Percentiles rank a stretch among this genome's conserved stretches.
phyloP scores from a whole-genome alignment of 2,113 vertebrate genomes.

The Fulica atra region DNA sequence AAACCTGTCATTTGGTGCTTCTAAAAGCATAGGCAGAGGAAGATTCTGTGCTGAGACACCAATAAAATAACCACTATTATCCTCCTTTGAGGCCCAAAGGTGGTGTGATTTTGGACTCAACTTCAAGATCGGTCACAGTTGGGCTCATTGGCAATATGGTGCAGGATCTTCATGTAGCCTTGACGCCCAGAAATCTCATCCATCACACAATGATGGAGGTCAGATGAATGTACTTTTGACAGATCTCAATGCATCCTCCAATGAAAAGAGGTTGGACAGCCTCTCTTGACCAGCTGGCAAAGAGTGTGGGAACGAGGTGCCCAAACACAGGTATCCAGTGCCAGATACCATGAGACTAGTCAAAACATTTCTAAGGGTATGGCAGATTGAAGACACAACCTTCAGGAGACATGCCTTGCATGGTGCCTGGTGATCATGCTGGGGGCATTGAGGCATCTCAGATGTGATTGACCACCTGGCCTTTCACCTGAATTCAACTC shows the following conservation, averaged over 20 bases:
- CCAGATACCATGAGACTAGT: not conserved
- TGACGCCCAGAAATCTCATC: not conserved
- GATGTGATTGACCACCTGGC: not conserved
- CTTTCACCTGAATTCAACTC: not conserved
- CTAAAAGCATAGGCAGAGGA: not conserved
- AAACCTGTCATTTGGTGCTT: not conserved
- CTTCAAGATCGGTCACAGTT: not conserved
- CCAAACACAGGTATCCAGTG: not conserved
- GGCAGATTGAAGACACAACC: not conserved
- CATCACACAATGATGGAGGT: fast-evolving
- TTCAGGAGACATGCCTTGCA: not conserved
- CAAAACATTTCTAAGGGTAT: not conserved
- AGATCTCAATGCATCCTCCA: fast-evolving
- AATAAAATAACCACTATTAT: not conserved
- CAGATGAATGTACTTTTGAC: not conserved
- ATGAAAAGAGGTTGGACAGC: fast-evolving
- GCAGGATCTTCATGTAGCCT: not conserved
- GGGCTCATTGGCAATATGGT: fast-evolving
- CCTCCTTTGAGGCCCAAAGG: not conserved
- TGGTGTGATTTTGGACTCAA: not conserved
- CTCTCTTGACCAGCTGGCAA: too few species aligned
- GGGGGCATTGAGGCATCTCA: not conserved
- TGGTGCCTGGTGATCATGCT: not conserved
- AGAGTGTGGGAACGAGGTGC: not conserved
- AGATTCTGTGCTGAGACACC: not conserved